Evolutionary conservation across 2,888 invertebrate genomes (phyloP).

Genomic region (Erebia epiphron): DNA sequence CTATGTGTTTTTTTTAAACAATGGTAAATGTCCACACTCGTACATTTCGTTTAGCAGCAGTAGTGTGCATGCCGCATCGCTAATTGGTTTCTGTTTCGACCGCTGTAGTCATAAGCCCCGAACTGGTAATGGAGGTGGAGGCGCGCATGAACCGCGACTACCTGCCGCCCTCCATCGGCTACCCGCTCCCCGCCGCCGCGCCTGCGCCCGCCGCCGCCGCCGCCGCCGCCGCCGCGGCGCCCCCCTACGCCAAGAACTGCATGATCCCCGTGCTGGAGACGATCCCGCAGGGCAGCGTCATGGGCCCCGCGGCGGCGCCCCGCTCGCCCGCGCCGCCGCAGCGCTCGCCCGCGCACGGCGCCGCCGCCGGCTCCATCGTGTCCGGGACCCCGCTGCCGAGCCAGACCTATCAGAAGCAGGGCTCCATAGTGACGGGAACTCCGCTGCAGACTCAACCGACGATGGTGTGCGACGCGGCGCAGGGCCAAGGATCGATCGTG

Average conservation of each 20-base stretch:
- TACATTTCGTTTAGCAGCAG: slow-evolving; percentile 14
- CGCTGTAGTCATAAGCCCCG: slow-evolving; percentile 91
- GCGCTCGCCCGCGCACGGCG: slow-evolving; percentile 49
- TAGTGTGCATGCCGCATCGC: slow-evolving; percentile 42
- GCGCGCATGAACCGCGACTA: slow-evolving; percentile 93
- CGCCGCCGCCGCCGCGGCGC: slow-evolving; percentile 53
- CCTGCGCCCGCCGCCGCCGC: slow-evolving; percentile 49
- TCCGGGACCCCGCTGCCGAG: slow-evolving; percentile 38
- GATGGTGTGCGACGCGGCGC: background rate
- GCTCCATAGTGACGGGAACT: slow-evolving; percentile 45
- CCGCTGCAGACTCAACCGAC: slow-evolving; percentile 21
- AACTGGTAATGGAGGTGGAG: slow-evolving; percentile 94
- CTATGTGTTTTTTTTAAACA: too few relatives aligned
- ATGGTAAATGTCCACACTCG: slow-evolving; percentile 1
- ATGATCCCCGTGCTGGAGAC: slow-evolving; percentile 68
- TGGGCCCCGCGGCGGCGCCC: slow-evolving; percentile 49
- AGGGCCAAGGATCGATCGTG: slow-evolving; percentile 28
- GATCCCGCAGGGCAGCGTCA: slow-evolving; percentile 69
- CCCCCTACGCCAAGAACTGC: slow-evolving; percentile 51
- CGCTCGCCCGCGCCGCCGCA: slow-evolving; percentile 46
- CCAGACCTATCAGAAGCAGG: slow-evolving; percentile 30
- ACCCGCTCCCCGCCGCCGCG: slow-evolving; percentile 58
- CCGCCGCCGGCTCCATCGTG: slow-evolving; percentile 44
- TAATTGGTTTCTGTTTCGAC: slow-evolving; percentile 46
- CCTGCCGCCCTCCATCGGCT: slow-evolving; percentile 87